Percentiles rank a stretch among this genome's conserved stretches.
Conservation (phyloP, 2,888 invertebrate species). For the Margaritifera margaritifera region DNA sequence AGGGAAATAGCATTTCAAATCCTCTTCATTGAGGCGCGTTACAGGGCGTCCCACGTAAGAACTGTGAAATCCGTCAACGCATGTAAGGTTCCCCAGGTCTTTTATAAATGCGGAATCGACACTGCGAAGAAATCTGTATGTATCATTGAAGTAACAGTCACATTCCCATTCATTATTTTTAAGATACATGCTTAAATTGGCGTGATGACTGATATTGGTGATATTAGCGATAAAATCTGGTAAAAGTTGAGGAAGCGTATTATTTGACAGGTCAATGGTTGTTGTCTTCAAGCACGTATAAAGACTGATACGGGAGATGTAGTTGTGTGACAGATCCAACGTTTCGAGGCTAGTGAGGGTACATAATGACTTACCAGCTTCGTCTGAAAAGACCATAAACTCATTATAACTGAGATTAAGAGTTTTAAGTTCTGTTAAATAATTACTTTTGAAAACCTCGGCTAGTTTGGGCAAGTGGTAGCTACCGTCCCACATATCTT, state of each 20-base stretch:
- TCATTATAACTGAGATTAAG: slow-evolving; percentile 41
- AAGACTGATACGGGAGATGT: slow-evolving; percentile 20
- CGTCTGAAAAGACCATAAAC: slow-evolving; percentile 29
- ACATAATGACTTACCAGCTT: slow-evolving; percentile 37
- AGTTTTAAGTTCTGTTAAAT: slow-evolving; percentile 30
- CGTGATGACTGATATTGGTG: slow-evolving; percentile 12
- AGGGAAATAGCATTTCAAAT: slow-evolving; percentile 20
- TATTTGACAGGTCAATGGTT: slow-evolving; percentile 40
- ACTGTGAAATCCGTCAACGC: slow-evolving; percentile 36
- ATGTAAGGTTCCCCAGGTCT: slow-evolving; percentile 21
- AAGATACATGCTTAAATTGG: slow-evolving; percentile 26
- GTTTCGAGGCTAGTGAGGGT: slow-evolving; percentile 25
- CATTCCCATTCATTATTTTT: slow-evolving; percentile 41
- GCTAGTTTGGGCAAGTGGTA: slow-evolving; percentile 39
- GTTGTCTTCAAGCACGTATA: slow-evolving; percentile 27
- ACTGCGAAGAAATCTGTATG: slow-evolving; percentile 41
- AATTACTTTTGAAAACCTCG: slow-evolving; percentile 27
- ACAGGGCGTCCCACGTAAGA: slow-evolving; percentile 29
- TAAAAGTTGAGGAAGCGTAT: slow-evolving; percentile 25
- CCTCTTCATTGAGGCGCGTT: slow-evolving; percentile 14
- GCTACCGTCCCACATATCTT: slow-evolving; percentile 32
- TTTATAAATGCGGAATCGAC: slow-evolving; percentile 21
- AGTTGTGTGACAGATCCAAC: slow-evolving; percentile 41
- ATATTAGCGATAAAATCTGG: slow-evolving; percentile 24
- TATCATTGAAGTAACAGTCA: slow-evolving; percentile 42